A percentile compares a stretch with the other conserved stretches of the same genome.
These are phyloP conservation scores for Artemia sinica DNA, from an alignment of 2,888 invertebrate genomes.

Conservation along the genomic window DNA sequence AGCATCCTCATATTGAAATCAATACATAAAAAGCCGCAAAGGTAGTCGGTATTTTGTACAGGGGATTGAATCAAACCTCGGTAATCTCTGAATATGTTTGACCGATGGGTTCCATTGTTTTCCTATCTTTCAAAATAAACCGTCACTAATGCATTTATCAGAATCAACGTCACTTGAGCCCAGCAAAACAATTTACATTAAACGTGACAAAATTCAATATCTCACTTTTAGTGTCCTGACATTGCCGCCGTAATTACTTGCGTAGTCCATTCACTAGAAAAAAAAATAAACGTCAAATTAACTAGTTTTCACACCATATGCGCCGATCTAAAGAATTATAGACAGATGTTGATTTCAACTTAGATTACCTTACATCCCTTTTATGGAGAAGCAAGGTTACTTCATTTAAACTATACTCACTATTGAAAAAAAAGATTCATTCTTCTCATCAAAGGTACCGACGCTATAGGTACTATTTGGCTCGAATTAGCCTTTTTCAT, in stretches of 20 bases:
- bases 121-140: conserved; percentile 2
- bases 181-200: background rate
- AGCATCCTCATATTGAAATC: too few species aligned
- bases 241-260: background rate
- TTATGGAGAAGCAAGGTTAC: too few species aligned
- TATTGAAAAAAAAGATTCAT: too few species aligned
- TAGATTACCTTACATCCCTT: background rate
- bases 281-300: conserved; percentile 13
- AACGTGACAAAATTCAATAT: conserved; percentile 14
- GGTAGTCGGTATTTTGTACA: too few species aligned
- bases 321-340: background rate
- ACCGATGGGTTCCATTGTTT: conserved; percentile 3
- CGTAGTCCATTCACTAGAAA: background rate
- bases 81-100: background rate
- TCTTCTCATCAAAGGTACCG: too few species aligned
- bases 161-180: background rate
- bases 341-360: conserved; percentile 11
- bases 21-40: too few species aligned
- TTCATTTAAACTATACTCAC: too few species aligned
- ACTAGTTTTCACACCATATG: conserved; percentile 10
- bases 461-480: too few species aligned
- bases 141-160: conserved; percentile 13
- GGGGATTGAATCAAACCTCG: too few species aligned
- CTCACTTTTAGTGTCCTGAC: conserved; percentile 1
- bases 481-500: too few species aligned